Base-by-base conservation (phyloP, 2,888 invertebrate species). In the Malthinus flaveolus region DNA sequence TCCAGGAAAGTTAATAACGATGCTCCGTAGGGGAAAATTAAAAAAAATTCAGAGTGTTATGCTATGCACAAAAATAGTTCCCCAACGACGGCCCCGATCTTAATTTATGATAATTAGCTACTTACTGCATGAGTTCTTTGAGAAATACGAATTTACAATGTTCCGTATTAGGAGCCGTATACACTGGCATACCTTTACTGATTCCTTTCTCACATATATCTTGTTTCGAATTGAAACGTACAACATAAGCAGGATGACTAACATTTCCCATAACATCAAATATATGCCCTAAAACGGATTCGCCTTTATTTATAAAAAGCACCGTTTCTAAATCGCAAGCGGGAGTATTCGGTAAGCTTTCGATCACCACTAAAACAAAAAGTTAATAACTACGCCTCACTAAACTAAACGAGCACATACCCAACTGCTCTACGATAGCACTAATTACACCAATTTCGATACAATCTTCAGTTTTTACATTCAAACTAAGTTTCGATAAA, bases 241-340 rank as follows among this genome's bases (percentile, higher is more conserved):
- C 85, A 66, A 91, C 90, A 78, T 97, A 97, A 66, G 90, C 84
- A 0, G 97, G 97, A 68, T 89, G 86, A 0, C 84, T 82, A 0
- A 97, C 91, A 77, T 83, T 91, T 9, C 97, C 97, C 74, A 97
- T 88, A 0, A 96, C 93, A 81, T 97, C 97, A 77, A 93, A 95
- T 47, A 97, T 87, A 75, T 87, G 85, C 6, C 92, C 92, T 3
- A 94, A 78, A 7, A 90, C 83, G 66, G 85, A 84, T 61, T 88
- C 85, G 3, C 93, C 91, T 67, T 87, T 85, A 9, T 94, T 89
- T 58, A 93, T 74, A 76, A 97, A 97, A 51, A 97, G 79, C 9
- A 96, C 85, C 1, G 93, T 91, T 62, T 95, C 96, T 65, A 95
- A 78, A 80, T 96, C 89, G 52, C 96, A 84, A 0, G 93, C 87